Conservation (phyloP, 2,113 vertebrate genomes). For the Vanacampus margaritifer region DNA sequence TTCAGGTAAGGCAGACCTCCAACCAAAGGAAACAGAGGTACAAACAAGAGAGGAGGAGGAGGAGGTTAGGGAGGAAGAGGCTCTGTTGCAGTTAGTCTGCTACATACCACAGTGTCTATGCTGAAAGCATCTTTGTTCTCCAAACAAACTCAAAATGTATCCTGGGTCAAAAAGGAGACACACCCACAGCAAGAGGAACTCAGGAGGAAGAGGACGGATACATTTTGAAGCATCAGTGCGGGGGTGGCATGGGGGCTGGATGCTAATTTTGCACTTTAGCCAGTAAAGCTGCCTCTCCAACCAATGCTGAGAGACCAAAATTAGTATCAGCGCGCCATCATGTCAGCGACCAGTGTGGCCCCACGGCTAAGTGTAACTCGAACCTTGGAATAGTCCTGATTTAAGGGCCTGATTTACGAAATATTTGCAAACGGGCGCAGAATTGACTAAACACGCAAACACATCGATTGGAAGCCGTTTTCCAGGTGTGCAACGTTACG, state of each 20-base stretch:
- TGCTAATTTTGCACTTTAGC: constrained; percentile 85
- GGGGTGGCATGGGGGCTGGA: constrained; percentile 80
- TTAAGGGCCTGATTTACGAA: not conserved
- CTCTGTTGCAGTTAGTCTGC: constrained; percentile 79
- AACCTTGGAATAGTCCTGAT: not conserved
- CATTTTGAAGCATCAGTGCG: constrained; percentile 95
- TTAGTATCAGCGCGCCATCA: constrained; percentile 81
- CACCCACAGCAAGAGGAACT: constrained; percentile 66
- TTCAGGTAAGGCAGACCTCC: constrained; percentile 88
- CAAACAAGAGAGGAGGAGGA: constrained; percentile 67
- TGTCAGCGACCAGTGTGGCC: constrained; percentile 80
- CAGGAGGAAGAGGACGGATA: constrained; percentile 78
- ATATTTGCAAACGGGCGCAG: not conserved
- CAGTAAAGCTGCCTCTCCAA: constrained; percentile 70
- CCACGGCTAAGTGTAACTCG: constrained; percentile 81
- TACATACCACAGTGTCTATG: constrained; percentile 83
- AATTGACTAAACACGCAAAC: not conserved
- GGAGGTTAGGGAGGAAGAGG: constrained; percentile 56
- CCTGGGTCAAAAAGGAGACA: constrained; percentile 68
- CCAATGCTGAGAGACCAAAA: constrained; percentile 80
- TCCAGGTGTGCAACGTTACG: no score
- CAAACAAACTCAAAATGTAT: constrained; percentile 91
- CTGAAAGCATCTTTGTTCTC: constrained; percentile 82
- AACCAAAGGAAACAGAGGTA: constrained; percentile 70
- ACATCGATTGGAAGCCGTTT: not conserved